These are phyloP conservation scores for Pantelozetes paolii DNA, from an alignment of 2,888 invertebrate genomes.

Conservation along the genomic window DNA sequence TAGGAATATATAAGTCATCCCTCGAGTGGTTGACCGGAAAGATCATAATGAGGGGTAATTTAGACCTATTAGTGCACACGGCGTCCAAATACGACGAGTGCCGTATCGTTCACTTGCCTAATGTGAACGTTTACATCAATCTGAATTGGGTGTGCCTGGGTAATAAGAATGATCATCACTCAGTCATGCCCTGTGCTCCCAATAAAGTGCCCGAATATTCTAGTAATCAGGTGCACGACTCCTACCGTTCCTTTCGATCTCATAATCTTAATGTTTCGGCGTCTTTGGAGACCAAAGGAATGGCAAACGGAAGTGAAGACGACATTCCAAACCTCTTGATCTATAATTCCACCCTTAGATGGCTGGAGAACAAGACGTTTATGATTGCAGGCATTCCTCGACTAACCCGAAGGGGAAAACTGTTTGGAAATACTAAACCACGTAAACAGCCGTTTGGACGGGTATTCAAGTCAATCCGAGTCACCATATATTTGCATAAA, in stretches of 20 bases:
- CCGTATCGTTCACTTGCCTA: conserved; percentile 82
- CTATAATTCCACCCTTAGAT: conserved; percentile 87
- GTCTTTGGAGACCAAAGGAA: conserved; percentile 65
- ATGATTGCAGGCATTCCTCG: conserved; percentile 79
- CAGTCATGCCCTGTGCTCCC: conserved; percentile 90
- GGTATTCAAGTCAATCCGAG: conserved; percentile 59
- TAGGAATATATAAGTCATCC: conserved; percentile 86
- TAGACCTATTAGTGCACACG: conserved; percentile 90
- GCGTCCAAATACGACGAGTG: conserved; percentile 99
- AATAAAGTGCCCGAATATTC: conserved; percentile 94
- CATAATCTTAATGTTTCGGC: conserved; percentile 74
- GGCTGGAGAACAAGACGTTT: conserved; percentile 92
- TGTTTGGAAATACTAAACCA: conserved; percentile 77
- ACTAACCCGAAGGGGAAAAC: conserved; percentile 82
- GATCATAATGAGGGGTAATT: conserved; percentile 82
- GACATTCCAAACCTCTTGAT: conserved; percentile 60
- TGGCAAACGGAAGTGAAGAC: conserved; percentile 39
- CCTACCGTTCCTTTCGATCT: conserved; percentile 88
- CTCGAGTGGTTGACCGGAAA: conserved; percentile 77
- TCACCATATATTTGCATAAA: conserved; percentile 47
- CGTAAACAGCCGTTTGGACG: conserved; percentile 86
- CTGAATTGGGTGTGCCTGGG: conserved; percentile 87
- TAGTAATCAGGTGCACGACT: conserved; percentile 91
- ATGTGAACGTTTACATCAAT: conserved; percentile 67
- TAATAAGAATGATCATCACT: conserved; percentile 92